These are phyloP conservation scores for Mus caroli DNA, from an alignment of 2,797 vertebrate species.

Conservation along the genomic window DNA sequence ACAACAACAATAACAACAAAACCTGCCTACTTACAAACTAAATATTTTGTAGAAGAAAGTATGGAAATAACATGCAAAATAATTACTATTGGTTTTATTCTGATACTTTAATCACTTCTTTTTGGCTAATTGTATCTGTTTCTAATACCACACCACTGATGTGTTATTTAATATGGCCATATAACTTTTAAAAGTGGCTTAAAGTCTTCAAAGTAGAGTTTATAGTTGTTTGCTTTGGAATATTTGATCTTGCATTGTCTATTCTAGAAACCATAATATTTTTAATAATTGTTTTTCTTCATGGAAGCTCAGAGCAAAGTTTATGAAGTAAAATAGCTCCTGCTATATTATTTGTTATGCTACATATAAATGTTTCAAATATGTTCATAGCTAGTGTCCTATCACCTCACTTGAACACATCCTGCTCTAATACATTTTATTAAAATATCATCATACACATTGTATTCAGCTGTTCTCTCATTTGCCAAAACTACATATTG, in stretches of 20 bases:
- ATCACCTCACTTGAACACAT: neutral
- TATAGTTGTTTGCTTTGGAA: constrained; percentile 18
- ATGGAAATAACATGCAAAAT: constrained; percentile 26
- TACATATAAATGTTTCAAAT: neutral
- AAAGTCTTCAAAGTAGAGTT: constrained; percentile 21
- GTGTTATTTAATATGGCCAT: neutral
- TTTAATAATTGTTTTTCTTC: constrained; percentile 3
- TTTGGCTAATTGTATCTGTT: neutral
- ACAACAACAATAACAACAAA: neutral
- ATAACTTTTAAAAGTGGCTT: constrained; percentile 50
- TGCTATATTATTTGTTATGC: neutral
- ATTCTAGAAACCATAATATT: neutral
- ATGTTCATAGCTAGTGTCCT: neutral
- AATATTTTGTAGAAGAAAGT: neutral
- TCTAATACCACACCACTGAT: neutral
- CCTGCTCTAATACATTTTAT: constrained; percentile 51
- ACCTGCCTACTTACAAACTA: neutral
- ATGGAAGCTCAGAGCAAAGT: neutral
- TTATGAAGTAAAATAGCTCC: constrained; percentile 25
- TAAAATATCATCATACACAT: constrained; percentile 3
- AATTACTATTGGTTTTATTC: constrained; percentile 29
- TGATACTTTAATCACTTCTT: neutral
- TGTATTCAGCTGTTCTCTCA: neutral
- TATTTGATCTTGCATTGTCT: neutral
- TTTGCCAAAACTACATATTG: constrained; percentile 11